Evolutionary conservation across 2,888 invertebrate species (phyloP).

Genomic region (Drosophila diplacantha): DNA sequence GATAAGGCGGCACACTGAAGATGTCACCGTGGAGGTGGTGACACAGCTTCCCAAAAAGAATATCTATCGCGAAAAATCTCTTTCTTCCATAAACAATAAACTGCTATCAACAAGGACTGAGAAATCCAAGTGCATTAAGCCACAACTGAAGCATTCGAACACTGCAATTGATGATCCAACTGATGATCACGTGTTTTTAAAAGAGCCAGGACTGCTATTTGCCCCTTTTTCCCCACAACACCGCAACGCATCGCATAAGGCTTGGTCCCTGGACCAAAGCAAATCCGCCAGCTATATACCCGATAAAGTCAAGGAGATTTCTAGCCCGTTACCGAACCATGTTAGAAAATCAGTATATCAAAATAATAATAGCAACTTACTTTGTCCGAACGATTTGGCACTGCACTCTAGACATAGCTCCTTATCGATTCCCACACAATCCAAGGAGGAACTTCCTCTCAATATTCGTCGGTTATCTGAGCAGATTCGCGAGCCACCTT

Average conservation of each 20-base stretch:
- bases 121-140: constrained; percentile 47
- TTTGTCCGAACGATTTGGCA: constrained; percentile 18
- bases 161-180: constrained; percentile 46
- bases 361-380: constrained; percentile 25
- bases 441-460: constrained; percentile 74
- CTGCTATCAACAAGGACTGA: constrained; percentile 34
- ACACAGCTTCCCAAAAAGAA: constrained; percentile 23
- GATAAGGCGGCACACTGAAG: constrained; percentile 63
- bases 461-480: constrained; percentile 76
- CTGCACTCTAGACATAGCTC: constrained; percentile 76
- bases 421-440: constrained; percentile 66
- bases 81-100: constrained; percentile 64
- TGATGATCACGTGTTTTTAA: constrained; percentile 49
- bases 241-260: constrained; percentile 56
- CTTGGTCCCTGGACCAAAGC: constrained; percentile 48
- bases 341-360: constrained; percentile 23
- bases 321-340: constrained; percentile 51
- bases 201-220: constrained; percentile 53
- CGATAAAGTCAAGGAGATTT: constrained; percentile 52
- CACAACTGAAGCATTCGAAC: constrained; percentile 64
- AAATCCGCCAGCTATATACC: constrained; percentile 66
- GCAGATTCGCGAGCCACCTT: constrained; percentile 64
- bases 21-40: constrained; percentile 10
- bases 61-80: constrained; percentile 65
- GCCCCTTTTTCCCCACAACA: constrained; percentile 72